Percentiles rank a stretch among this genome's conserved stretches.
These are phyloP conservation scores for Amblyopsis rosae DNA, from an alignment of 2,113 vertebrate species.

Conservation along the genomic window DNA sequence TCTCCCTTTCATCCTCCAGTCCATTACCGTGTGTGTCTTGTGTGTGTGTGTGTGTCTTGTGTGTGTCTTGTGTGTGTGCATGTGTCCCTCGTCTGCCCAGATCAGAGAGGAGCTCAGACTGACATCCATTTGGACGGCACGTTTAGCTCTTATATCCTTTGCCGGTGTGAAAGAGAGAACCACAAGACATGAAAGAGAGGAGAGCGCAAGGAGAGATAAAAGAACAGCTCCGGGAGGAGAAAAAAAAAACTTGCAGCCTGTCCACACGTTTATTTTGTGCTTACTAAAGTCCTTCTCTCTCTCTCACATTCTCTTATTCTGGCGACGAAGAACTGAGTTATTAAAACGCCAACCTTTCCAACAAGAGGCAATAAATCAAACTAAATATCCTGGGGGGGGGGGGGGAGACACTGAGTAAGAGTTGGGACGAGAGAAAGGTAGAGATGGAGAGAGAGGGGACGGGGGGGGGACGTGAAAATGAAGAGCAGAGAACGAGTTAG, in stretches of 20 bases:
- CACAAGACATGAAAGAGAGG: slow-evolving; percentile 63
- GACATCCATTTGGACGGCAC: slow-evolving; percentile 62
- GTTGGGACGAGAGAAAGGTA: slow-evolving; percentile 1
- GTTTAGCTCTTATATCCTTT: slow-evolving; percentile 67
- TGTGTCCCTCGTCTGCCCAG: slow-evolving; percentile 20
- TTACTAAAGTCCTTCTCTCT: slow-evolving; percentile 71
- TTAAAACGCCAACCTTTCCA: slow-evolving; percentile 82
- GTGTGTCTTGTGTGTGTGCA: slow-evolving; percentile 4
- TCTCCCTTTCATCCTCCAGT: slow-evolving; percentile 40
- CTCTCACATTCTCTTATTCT: slow-evolving; percentile 54
- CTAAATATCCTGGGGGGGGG: slow-evolving; percentile 72
- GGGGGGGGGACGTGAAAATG: slow-evolving; percentile 48
- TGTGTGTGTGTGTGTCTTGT: slow-evolving; percentile 6
- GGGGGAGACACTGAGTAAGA: slow-evolving; percentile 11
- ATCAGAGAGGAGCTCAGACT: slow-evolving; percentile 70
- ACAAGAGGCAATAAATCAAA: slow-evolving; percentile 81
- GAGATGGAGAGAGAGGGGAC: slow-evolving; percentile 41
- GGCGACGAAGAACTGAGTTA: slow-evolving; percentile 78
- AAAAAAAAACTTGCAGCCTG: slow-evolving; percentile 43
- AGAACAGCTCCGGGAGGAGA: slow-evolving; percentile 36
- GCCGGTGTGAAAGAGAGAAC: slow-evolving; percentile 35
- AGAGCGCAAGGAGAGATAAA: slow-evolving; percentile 53
- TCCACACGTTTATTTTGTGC: slow-evolving; percentile 75
- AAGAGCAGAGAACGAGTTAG: slow-evolving; percentile 60
- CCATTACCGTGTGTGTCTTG: slow-evolving; percentile 39